Evolutionary conservation across 1,140 invertebrate species (phyloP).

Genomic region (Steinernema feltiae): DNA sequence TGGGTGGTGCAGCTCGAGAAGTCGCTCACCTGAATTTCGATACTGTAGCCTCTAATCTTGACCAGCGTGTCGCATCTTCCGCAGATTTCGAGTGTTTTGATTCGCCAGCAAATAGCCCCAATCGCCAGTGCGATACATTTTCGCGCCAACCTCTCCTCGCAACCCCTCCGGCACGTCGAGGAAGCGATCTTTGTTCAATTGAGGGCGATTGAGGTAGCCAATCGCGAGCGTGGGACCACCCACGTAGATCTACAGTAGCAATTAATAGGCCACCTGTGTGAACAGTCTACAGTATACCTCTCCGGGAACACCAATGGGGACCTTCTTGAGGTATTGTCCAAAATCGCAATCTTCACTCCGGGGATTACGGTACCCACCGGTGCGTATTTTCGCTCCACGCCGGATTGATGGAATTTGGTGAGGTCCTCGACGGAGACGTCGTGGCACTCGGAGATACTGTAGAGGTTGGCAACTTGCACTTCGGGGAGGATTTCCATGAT

Average conservation of each 20-base stretch:
- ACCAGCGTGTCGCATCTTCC: conserved; percentile 64
- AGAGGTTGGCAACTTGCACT: conserved; percentile 59
- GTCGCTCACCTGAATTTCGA: conserved; percentile 62
- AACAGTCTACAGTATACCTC: conserved; percentile 56
- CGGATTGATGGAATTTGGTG: conserved; percentile 42
- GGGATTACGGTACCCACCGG: conserved; percentile 61
- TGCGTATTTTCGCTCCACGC: conserved; percentile 58
- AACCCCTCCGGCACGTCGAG: conserved; percentile 53
- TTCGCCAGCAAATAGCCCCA: conserved; percentile 62
- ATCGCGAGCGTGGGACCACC: conserved; percentile 62
- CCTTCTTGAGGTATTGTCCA: conserved; percentile 59
- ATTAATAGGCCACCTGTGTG: not conserved
- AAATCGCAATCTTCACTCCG: conserved; percentile 60
- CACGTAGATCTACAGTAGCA: conserved; percentile 61
- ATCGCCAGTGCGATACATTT: conserved; percentile 62
- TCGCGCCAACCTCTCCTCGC: conserved; percentile 41
- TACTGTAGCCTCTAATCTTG: conserved; percentile 63
- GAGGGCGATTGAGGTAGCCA: conserved; percentile 63
- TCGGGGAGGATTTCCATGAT: conserved; percentile 58
- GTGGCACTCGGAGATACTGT: conserved; percentile 61
- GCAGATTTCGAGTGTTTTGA: conserved; percentile 62
- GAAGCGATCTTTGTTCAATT: conserved; percentile 61
- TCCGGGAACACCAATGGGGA: conserved; percentile 62
- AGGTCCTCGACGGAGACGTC: conserved; percentile 60
- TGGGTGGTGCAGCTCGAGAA: too few relatives aligned